Evolutionary conservation across 2,888 invertebrate species (phyloP), one percentile per base, ranked within the genome.

Genomic region (Psylliodes chrysocephalus): DNA sequence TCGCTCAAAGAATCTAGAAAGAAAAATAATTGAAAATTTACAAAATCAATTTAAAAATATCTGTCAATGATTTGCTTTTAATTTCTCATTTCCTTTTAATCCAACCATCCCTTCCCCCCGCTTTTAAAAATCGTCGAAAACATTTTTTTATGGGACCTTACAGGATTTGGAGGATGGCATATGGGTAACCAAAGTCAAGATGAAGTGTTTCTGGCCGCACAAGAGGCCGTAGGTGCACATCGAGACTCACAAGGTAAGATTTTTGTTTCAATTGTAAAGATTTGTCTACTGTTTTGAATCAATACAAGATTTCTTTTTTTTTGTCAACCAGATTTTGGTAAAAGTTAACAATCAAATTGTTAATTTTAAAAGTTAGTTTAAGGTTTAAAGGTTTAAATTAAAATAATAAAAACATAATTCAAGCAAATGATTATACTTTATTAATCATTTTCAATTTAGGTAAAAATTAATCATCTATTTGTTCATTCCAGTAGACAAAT

Each of bases 211-310:
- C 88, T 93, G 86, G 90, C 91, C 82, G 91, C 92, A 82, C 92
- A 91, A 86, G 93, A 92, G 82, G 86, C 87, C 78, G 87, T 86
- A 68, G 86, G 87, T 85, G 89, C 90, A 85, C 92, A 92, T 84
- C 89, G 93, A 85, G 94, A 94, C 86, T 91, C 92, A 83, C 93
- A 94, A 94, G 94, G 94, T 94, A 93, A 91, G 93, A 85, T 85
- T 85, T 84, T 81, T 80, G 79, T 81, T 80, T 73, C 71, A 75
- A 73, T 78, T 77, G 74, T 73, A 72, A 65, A 68, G 64, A 69
- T 74, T 73, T 72, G 67, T 67, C 68, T 64, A 69, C 63, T 51
- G 67, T 63, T 73, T 67, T 75, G 74, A 72, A 63, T 38, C 52
- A 67, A 53, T 42, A 40, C 30, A 35, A 28, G 10, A 55, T 61